Evolutionary conservation across 2,888 invertebrate species (phyloP).

Genomic region (Drosophila pegasa): DNA sequence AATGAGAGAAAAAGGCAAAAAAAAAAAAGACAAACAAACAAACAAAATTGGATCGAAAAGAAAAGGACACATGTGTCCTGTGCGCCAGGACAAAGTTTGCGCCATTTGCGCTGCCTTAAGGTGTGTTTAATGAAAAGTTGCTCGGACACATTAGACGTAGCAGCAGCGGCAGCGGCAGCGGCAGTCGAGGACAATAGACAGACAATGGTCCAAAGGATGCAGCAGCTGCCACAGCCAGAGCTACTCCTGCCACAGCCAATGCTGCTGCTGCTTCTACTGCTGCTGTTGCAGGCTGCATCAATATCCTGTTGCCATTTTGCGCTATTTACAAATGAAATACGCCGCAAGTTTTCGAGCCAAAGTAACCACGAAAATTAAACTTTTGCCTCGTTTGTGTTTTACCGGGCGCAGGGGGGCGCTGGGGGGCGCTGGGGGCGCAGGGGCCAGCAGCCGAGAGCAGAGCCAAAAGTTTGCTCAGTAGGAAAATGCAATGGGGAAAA

Average conservation of each 20-base stretch:
- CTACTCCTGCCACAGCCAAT: neutral
- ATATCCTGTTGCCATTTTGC: conserved; percentile 74
- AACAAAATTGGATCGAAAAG: conserved; percentile 13
- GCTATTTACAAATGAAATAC: conserved; percentile 79
- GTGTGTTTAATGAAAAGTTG: conserved; percentile 78
- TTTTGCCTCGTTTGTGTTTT: conserved; percentile 73
- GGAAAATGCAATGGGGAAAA: conserved; percentile 63
- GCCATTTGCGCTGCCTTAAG: conserved; percentile 74
- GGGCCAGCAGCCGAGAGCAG: conserved; percentile 1
- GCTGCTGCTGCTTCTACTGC: conserved; percentile 4
- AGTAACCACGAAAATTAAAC: conserved; percentile 76
- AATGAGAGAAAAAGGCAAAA: conserved; percentile 2
- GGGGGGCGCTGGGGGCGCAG: neutral
- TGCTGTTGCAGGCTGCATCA: conserved; percentile 63
- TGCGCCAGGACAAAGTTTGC: conserved; percentile 62
- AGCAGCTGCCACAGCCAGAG: conserved; percentile 31
- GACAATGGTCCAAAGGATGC: conserved; percentile 64
- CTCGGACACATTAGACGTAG: conserved; percentile 55
- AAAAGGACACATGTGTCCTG: conserved; percentile 63
- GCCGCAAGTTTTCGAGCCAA: conserved; percentile 75
- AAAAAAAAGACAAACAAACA: conserved; percentile 8
- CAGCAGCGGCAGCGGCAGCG: conserved; percentile 2
- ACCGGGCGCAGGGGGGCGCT: conserved; percentile 12
- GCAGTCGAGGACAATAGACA: conserved; percentile 54
- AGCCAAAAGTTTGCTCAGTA: conserved; percentile 56